Conservation (phyloP, 2,888 invertebrate genomes). For the Watsonalla cultraria region DNA sequence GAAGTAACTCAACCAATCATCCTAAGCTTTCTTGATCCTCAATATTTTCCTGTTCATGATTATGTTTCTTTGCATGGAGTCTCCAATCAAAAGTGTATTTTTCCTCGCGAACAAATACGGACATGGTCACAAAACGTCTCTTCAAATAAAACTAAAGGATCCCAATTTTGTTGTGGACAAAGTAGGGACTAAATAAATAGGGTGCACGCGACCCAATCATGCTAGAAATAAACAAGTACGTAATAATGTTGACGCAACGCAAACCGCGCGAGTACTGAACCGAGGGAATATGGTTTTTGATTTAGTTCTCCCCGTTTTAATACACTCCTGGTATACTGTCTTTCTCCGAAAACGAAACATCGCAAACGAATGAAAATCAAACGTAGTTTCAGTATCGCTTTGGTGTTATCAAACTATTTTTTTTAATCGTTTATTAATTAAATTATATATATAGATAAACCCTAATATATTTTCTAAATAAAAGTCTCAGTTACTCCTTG, state of each 20-base stretch:
- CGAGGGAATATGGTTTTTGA: neutral
- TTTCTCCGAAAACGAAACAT: too few relatives aligned
- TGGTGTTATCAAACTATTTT: too few relatives aligned
- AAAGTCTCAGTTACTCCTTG: too few relatives aligned
- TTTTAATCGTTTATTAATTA: too few relatives aligned
- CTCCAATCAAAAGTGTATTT: slow-evolving; percentile 22
- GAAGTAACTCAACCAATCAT: too few relatives aligned
- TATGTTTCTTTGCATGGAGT: neutral
- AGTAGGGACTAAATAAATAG: slow-evolving; percentile 28
- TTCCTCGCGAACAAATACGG: neutral
- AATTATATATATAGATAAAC: too few relatives aligned
- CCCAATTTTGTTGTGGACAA: slow-evolving; percentile 30
- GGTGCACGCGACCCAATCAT: slow-evolving; percentile 25
- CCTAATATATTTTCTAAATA: too few relatives aligned
- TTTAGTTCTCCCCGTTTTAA: too few relatives aligned
- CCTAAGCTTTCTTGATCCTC: too few relatives aligned
- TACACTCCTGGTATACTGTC: too few relatives aligned
- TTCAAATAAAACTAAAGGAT: slow-evolving; percentile 20
- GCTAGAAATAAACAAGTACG: slow-evolving; percentile 26
- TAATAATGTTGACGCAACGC: slow-evolving; percentile 8
- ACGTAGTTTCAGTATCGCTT: too few relatives aligned
- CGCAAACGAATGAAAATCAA: too few relatives aligned
- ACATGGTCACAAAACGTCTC: slow-evolving; percentile 26
- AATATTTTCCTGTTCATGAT: neutral
- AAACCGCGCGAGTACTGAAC: slow-evolving; percentile 11